A percentile compares a stretch with the other conserved stretches of the same genome.
phyloP scores from a whole-genome alignment of 1,140 invertebrate species.

The silkworm (Bombyx mori) region DNA sequence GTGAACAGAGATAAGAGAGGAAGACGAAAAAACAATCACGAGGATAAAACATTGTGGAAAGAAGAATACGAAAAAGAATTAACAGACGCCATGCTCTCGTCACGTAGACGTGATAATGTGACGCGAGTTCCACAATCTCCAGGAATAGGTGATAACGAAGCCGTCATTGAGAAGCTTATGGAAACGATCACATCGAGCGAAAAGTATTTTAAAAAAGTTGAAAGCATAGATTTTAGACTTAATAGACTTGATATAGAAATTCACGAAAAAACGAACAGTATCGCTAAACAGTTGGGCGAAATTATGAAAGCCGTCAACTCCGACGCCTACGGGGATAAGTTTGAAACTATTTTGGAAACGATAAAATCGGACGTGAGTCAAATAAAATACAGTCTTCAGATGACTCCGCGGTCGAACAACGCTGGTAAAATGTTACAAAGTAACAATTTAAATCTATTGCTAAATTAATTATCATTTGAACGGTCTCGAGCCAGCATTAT shows the following conservation, averaged over 20 bases:
- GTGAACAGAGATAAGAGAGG: constrained; percentile 19
- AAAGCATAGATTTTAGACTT: constrained; percentile 55
- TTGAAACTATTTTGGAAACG: constrained; percentile 26
- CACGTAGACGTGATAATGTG: constrained; percentile 35
- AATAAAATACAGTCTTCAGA: constrained; percentile 34
- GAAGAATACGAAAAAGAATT: constrained; percentile 53
- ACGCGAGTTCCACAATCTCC: constrained; percentile 31
- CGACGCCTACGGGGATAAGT: constrained; percentile 24
- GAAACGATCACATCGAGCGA: constrained; percentile 55
- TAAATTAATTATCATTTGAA: not conserved
- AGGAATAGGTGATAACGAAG: constrained; percentile 33
- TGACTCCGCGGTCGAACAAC: constrained; percentile 12
- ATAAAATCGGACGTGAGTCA: constrained; percentile 33
- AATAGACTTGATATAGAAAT: constrained; percentile 58
- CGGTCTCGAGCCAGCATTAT: no score
- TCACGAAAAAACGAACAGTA: constrained; percentile 54
- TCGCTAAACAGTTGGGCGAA: constrained; percentile 44
- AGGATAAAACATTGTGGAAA: constrained; percentile 47
- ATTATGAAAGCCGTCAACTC: constrained; percentile 30
- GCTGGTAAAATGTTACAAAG: constrained; percentile 9
- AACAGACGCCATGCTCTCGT: constrained; percentile 40
- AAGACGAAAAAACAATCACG: constrained; percentile 28
- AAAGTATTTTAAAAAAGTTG: constrained; percentile 56
- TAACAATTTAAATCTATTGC: not conserved
- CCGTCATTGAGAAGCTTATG: constrained; percentile 52